Evolutionary conservation across 2,888 invertebrate species (phyloP).

Genomic region (Cerastis rubricosa): DNA sequence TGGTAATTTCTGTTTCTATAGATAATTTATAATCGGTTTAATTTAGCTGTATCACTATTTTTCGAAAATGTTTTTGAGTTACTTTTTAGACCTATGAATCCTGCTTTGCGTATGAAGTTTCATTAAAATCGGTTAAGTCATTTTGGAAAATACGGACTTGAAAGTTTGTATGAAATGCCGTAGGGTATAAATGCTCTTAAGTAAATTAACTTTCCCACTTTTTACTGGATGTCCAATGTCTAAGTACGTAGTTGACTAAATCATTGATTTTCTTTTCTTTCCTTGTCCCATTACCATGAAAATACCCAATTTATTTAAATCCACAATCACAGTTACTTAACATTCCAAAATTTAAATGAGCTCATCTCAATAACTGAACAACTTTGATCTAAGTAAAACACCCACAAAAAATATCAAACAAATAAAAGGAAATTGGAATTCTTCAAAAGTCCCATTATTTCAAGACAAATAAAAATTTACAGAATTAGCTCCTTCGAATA

Average conservation of each 20-base stretch:
- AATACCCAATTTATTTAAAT: slow-evolving; percentile 56
- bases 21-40: too few species aligned
- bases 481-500: slow-evolving; percentile 66
- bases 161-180: too few species aligned
- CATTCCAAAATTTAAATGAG: slow-evolving; percentile 61
- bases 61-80: too few species aligned
- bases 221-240: neutral
- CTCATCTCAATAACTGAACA: slow-evolving; percentile 64
- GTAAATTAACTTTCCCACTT: neutral
- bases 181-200: too few species aligned
- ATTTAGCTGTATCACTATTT: too few species aligned
- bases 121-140: too few species aligned
- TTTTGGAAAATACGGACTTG: too few species aligned
- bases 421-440: slow-evolving; percentile 65
- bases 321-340: slow-evolving; percentile 57
- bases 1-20: too few species aligned
- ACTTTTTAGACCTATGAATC: too few species aligned
- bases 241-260: slow-evolving; percentile 14
- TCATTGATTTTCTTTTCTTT: slow-evolving; percentile 34
- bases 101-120: too few species aligned
- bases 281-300: slow-evolving; percentile 46
- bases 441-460: slow-evolving; percentile 64
- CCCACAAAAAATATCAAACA: slow-evolving; percentile 64
- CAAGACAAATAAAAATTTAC: slow-evolving; percentile 66
- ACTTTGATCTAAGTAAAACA: slow-evolving; percentile 55